Base-by-base conservation (phyloP, 2,888 invertebrate species). In the Cheilosia grossa region DNA sequence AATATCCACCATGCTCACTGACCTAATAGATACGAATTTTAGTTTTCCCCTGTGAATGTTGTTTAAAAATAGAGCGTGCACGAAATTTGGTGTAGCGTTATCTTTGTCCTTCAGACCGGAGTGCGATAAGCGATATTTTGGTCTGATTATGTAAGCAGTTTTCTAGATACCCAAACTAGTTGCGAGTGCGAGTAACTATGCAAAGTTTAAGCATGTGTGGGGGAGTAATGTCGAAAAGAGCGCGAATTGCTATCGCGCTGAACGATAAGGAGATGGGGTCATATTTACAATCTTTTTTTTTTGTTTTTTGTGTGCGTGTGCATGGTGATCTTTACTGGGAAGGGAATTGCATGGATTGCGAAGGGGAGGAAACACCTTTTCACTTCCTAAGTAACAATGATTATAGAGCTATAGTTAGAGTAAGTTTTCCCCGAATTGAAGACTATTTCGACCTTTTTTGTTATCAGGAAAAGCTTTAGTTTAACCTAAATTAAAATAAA, bases 51-150 rank as follows among this genome's bases (percentile, higher is more conserved):
- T 27, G 1, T 47, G 47, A 47, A 17, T 47, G 49, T 6, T 17
- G 27, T 42, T 44, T 17, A 30, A 40, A 53, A 44, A 42, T 53
- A 61, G 27, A 27, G 10, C 53, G 9, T n/a, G 27, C 21, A 42
- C 13, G 13, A 37, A 13, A 37, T 37, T 37, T 13, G 4, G 37
- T 44, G 21, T 42, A 17, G 40, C 49, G 33, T 75, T 75, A 75
- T 75, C 75, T 59, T 59, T 75, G 75, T 59, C 59, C 75, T 75
- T 51, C 47, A 53, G 44, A 42, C 10, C 58, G 33, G n/a, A 66
- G 58, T 59, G 51, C 51, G 75, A 75, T 75, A 75, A 75, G 61
- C 3, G 15, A 58, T 21, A 37, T 40, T 54, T 47, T 21, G 19
- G 27, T 49, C 15, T 47, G 58, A 58, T 75, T 66, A 75, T 59